Base-by-base conservation (phyloP, 2,888 invertebrate species). In the Thera obeliscata region DNA sequence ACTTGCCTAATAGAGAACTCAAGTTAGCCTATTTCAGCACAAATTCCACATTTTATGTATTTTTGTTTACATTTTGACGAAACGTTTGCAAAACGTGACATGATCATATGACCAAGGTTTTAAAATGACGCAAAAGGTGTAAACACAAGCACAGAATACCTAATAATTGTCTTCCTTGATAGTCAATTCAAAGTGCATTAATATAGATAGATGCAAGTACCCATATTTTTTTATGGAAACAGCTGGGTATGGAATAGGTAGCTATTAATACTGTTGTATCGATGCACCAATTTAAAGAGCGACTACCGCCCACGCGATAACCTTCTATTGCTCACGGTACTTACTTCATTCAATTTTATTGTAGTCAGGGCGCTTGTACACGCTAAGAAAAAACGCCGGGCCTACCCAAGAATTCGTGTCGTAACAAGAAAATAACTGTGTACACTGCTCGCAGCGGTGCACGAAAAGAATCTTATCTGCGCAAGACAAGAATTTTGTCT, bases 261-360 rank as follows among this genome's bases (percentile, higher is more conserved):
- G 22, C 50, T 50, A 50, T 12, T 7, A 50, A 22, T 33, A 50
- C 7, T 50, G 33, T 50, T 33, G 8, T 50, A 50, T 50, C 67
- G 66, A 65, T 70, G 76, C 68, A 80, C 83, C 77, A 81, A 83
- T 87, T 86, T 82, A 80, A 81, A 82, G 72, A 66, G 69, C 63
- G 33, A 56, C 82, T 33, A 50, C 50, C 55, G 66, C 88, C 89
- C 84, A 89, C 89, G 75, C 82, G 66, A 12, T 41, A 57, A 50
- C 62, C 56, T 56, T 9, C 56, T 12, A 56, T 56, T 62, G 38
- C 61, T 43, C 55, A 22, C n/a, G 46, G 55, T 56, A 56, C 38
- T 55, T 6, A n/a, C 49, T 49, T 12, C 49, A 49, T 12, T 49
- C n/a, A 12, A 12, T 12, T 49, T 12, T 12, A 49, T 49, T 12